Evolutionary conservation across 2,888 invertebrate genomes (phyloP), one percentile per base, ranked within the genome.

Genomic region (Ochlodes sylvanus): DNA sequence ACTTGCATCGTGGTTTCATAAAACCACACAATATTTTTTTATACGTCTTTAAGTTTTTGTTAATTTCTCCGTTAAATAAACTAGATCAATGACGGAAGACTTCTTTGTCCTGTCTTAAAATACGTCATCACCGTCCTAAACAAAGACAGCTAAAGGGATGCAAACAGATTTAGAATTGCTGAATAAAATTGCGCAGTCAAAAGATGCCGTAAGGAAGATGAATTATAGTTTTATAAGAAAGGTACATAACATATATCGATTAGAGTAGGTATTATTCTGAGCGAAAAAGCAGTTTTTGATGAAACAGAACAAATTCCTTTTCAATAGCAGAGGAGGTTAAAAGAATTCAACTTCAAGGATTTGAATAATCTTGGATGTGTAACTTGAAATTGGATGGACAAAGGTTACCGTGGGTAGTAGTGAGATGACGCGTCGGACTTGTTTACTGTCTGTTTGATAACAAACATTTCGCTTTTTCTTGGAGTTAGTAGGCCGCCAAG

Each of bases 261-360:
- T 27, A 27, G 27, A 4, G 2, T 27, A 27, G 27, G 27, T 27
- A 27, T 27, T 27, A 27, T 27, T 27, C 27, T 27, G 27, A 5
- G 27, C 27, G 27, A 27, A 27, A 4, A 4, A 27, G 27, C 27
- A 27, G 27, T 27, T 27, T 27, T 27, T 27, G 27, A 27, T 27
- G n/a, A n/a, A n/a, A n/a, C n/a, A n/a, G n/a, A n/a, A n/a, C n/a
- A n/a, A n/a, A n/a, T n/a, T n/a, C n/a, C n/a, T n/a, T n/a, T n/a
- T n/a, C n/a, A n/a, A n/a, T n/a, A n/a, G n/a, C n/a, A n/a, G 27
- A 54, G 54, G 10, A 57, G 42, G 42, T 14, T 42, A 42, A 42
- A 14, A 42, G 27, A 42, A 42, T 42, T 14, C 2, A 42, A 27
- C 27, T 27, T 42, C 2, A 42, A 42, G 42, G 14, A 42, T 42